Percentiles rank a stretch among this genome's conserved stretches.
These are phyloP conservation scores for Exaiptasia diaphana DNA, from an alignment of 64 coral and sea anemone species.

Conservation along the genomic window DNA sequence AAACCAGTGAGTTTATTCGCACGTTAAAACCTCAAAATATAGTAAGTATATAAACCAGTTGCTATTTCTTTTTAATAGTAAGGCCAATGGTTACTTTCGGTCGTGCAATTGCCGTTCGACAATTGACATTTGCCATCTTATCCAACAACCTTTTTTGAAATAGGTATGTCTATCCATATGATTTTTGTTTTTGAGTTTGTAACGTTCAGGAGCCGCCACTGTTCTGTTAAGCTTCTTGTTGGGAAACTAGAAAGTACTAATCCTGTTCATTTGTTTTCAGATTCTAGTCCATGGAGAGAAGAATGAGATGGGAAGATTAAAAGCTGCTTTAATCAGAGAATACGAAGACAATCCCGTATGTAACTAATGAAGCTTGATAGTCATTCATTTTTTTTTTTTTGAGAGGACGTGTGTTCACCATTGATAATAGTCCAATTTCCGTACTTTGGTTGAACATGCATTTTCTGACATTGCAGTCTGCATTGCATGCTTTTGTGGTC, in stretches of 20 bases:
- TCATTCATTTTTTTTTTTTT: background rate
- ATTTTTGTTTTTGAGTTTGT: too few species aligned
- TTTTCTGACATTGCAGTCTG: too few species aligned
- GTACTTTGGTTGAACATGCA: background rate
- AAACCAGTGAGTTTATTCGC: slow-evolving; percentile 96
- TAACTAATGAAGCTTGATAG: too few species aligned
- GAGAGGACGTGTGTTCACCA: background rate
- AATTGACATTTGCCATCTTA: too few species aligned
- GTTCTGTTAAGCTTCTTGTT: too few species aligned
- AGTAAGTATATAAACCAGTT: slow-evolving; percentile 49
- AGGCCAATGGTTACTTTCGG: too few species aligned
- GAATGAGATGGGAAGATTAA: slow-evolving; percentile 96
- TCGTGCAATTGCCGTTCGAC: too few species aligned
- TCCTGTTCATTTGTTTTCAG: slow-evolving; percentile 17
- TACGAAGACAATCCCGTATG: slow-evolving; percentile 93
- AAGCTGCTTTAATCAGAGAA: slow-evolving; percentile 93
- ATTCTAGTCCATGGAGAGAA: slow-evolving; percentile 96
- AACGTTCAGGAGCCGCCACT: too few species aligned
- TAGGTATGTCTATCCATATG: too few species aligned
- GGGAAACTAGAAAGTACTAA: too few species aligned
- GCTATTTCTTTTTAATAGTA: background rate
- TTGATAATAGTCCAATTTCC: background rate
- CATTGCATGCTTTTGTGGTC: too few species aligned
- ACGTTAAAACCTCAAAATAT: slow-evolving; percentile 88
- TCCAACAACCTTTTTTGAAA: too few species aligned